These are phyloP conservation scores for Chloebia gouldiae DNA, from an alignment of 2,113 vertebrate genomes.

Conservation along the genomic window DNA sequence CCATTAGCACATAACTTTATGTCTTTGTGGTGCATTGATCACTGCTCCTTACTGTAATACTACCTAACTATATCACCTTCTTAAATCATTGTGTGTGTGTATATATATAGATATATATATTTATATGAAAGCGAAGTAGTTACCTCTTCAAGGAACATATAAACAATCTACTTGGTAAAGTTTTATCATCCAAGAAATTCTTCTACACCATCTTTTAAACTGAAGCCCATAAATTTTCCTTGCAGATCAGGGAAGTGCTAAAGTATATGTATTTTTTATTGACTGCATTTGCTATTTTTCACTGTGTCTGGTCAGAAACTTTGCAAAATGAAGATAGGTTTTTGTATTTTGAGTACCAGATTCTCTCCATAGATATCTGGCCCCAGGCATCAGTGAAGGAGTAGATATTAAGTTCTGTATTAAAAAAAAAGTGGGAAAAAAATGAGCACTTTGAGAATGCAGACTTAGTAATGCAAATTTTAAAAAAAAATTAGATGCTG, in stretches of 20 bases:
- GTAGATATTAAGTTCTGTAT: background rate
- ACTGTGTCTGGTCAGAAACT: background rate
- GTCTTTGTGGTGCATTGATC: background rate
- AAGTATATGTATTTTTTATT: background rate
- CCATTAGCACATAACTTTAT: background rate
- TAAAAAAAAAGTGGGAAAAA: background rate
- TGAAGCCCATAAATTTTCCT: background rate
- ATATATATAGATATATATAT: background rate
- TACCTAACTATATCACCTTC: background rate
- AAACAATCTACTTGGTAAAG: background rate
- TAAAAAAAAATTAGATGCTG: background rate
- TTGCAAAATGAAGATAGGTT: background rate
- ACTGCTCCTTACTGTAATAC: background rate
- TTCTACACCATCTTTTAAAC: background rate
- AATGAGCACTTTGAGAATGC: background rate
- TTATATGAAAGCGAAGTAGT: background rate
- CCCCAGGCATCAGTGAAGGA: background rate
- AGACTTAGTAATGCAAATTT: background rate
- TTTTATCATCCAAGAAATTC: background rate
- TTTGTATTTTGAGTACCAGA: background rate
- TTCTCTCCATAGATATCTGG: background rate
- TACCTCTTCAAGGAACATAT: background rate
- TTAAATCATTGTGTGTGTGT: background rate
- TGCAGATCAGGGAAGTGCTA: background rate
- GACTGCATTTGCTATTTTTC: background rate